These are phyloP conservation scores for Brachyptera risi DNA, from an alignment of 2,888 invertebrate genomes.

Conservation along the genomic window DNA sequence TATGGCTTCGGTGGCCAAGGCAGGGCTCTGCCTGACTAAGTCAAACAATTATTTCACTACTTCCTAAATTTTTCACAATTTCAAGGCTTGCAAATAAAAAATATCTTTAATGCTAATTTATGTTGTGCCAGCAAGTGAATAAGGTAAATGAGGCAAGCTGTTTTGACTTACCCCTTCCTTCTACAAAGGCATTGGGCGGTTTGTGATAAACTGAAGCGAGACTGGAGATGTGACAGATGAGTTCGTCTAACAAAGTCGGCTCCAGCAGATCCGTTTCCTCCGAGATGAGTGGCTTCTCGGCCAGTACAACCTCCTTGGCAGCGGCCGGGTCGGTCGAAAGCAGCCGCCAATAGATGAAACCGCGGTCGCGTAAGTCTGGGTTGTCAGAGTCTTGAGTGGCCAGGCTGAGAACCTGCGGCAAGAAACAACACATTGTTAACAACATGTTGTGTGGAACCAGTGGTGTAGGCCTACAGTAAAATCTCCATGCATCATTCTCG, in stretches of 20 bases:
- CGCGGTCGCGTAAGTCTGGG: constrained; percentile 95
- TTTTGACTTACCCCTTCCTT: constrained; percentile 68
- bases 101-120: no score
- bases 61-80: no score
- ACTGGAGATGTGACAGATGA: constrained; percentile 97
- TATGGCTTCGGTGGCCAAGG: no score
- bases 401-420: constrained; percentile 65
- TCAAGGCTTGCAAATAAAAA: no score
- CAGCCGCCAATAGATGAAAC: constrained; percentile 99
- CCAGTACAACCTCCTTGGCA: constrained; percentile 97
- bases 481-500: no score
- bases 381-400: constrained; percentile 94
- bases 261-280: constrained; percentile 98
- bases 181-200: constrained; percentile 97
- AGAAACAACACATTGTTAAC: neutral
- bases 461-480: no score
- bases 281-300: constrained; percentile 97
- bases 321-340: constrained; percentile 98
- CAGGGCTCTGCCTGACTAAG: no score
- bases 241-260: constrained; percentile 94
- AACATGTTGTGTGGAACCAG: no score
- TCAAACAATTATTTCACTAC: no score
- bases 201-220: constrained; percentile 99
- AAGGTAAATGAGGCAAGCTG: no score
- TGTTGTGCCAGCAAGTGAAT: no score